Percentiles rank a stretch among this genome's conserved stretches.
phyloP scores from a whole-genome alignment of 2,113 vertebrate genomes.

The Solenodon paradoxus region DNA sequence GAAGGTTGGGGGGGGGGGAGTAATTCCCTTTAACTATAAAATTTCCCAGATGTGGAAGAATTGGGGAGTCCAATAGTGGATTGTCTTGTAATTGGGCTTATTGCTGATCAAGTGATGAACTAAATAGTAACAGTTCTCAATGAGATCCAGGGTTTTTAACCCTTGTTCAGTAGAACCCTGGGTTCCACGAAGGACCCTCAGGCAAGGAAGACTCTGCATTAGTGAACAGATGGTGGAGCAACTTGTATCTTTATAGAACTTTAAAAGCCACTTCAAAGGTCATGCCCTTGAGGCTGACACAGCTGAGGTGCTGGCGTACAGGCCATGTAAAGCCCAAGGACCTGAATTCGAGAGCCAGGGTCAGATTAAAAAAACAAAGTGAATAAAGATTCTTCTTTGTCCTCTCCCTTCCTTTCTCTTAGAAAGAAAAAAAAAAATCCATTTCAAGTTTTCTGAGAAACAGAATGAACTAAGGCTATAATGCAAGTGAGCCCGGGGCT shows the following conservation, averaged over 20 bases:
- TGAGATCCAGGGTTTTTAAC: too few species aligned
- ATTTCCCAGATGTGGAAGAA: background rate
- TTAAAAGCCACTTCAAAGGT: background rate
- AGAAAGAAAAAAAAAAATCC: too few species aligned
- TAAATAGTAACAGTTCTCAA: background rate
- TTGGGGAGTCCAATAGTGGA: background rate
- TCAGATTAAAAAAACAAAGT: too few species aligned
- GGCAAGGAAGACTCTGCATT: background rate
- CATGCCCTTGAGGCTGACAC: too few species aligned
- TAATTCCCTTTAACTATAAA: background rate
- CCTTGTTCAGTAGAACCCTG: too few species aligned
- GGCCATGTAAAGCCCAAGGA: too few species aligned
- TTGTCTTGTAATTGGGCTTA: background rate
- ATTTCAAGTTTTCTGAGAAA: background rate
- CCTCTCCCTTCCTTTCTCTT: too few species aligned
- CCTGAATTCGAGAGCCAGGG: too few species aligned
- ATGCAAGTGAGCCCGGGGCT: background rate
- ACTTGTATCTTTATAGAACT: background rate
- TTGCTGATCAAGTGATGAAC: background rate
- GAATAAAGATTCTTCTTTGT: too few species aligned
- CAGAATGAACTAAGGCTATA: background rate
- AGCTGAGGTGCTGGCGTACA: too few species aligned
- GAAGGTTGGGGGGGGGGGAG: background rate
- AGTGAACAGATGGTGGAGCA: background rate
- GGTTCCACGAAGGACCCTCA: too few species aligned